Percentiles rank a stretch among this genome's conserved stretches.
These are phyloP conservation scores for Alviniconcha strummeri DNA, from an alignment of 2,888 invertebrate species.

Conservation along the genomic window DNA sequence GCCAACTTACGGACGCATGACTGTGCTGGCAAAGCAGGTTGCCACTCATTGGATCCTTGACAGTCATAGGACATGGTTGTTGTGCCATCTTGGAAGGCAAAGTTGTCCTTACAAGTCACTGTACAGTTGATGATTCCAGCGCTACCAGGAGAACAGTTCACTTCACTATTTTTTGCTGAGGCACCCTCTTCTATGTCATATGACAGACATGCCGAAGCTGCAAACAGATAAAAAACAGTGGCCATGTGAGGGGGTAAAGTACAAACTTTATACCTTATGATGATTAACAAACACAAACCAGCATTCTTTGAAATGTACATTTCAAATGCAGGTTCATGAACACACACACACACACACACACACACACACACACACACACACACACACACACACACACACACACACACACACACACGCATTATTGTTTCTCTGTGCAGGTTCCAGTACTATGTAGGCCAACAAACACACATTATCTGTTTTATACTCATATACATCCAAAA, in stretches of 20 bases:
- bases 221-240: background rate
- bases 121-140: constrained; percentile 23
- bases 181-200: constrained; percentile 1
- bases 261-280: too few relatives aligned
- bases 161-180: constrained; percentile 11
- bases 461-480: too few relatives aligned
- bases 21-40: constrained; percentile 32
- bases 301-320: too few relatives aligned
- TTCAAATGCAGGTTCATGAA: background rate
- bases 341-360: background rate
- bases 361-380: background rate
- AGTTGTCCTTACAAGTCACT: constrained; percentile 36
- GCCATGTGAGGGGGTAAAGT: background rate
- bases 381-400: background rate
- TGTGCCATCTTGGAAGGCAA: constrained; percentile 39
- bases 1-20: constrained; percentile 43
- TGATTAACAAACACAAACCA: too few relatives aligned
- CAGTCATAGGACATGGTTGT: constrained; percentile 39
- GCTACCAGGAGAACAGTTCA: background rate
- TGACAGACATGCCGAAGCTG: constrained; percentile 32
- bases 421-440: background rate
- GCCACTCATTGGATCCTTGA: constrained; percentile 41
- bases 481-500: too few relatives aligned
- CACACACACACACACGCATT: background rate
- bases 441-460: too few relatives aligned